Evolutionary conservation across 2,797 vertebrate genomes (phyloP).

Genomic region (Mormyrus hasselquistii): DNA sequence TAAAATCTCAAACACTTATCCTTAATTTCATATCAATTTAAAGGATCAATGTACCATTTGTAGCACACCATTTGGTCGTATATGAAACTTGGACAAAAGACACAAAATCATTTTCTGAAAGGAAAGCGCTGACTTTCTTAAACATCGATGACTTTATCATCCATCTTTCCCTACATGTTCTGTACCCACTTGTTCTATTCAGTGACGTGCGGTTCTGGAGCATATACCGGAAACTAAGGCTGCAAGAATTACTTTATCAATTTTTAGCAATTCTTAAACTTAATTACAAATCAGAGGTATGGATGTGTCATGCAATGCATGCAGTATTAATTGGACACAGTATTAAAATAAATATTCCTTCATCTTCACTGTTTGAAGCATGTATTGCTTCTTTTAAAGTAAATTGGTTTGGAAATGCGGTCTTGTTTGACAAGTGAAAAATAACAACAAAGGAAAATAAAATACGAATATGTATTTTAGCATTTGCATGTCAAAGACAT

Average conservation of each 20-base stretch:
- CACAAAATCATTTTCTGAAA: background rate
- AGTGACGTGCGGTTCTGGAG: background rate
- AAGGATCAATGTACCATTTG: background rate
- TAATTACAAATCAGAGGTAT: background rate
- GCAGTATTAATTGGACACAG: background rate
- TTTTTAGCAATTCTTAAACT: background rate
- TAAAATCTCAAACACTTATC: background rate
- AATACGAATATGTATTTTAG: background rate
- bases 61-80: background rate
- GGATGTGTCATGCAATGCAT: background rate
- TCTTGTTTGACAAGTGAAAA: background rate
- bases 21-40: background rate
- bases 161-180: background rate
- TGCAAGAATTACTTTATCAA: background rate
- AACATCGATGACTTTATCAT: background rate
- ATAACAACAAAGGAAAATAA: background rate
- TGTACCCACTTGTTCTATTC: background rate
- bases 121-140: background rate
- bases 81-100: background rate
- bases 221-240: background rate
- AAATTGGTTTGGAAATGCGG: background rate
- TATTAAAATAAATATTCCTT: background rate
- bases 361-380: background rate
- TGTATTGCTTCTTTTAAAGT: background rate
- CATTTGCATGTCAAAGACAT: background rate